Base-by-base conservation (phyloP, 2,888 invertebrate genomes). In the Andrena flavipes region DNA sequence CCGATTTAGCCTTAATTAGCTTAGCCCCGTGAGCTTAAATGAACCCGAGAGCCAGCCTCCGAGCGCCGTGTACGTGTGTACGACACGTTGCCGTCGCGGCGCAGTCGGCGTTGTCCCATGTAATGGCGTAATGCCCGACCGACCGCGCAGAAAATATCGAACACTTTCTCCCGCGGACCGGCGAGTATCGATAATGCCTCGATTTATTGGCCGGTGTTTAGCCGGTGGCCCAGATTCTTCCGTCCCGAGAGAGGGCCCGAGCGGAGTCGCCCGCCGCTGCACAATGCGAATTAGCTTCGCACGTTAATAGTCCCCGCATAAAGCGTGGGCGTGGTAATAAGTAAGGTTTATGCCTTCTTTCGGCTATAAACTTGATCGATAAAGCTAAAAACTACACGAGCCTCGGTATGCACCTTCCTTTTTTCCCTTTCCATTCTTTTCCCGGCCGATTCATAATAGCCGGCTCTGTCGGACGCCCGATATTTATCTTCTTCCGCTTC, bases 151-250 rank as follows among this genome's bases (percentile, higher is more conserved):
- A 87, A 60, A 56, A 87, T 85, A 84, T 81, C 87, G 89, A 87
- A 86, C 87, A 89, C 88, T 90, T 89, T 90, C 89, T 85, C 87
- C 82, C 48, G 76, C 76, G 29, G 76, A n/a, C 80, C 42, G 42
- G 29, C 54, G 75, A 42, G 86, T 90, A 87, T 88, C 89, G 90
- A 89, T 91, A 91, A 91, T 90, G 84, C 87, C 82, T 87, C 84
- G 90, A 91, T 91, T 91, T 91, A 91, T 90, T 84, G 89, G 86
- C 72, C 82, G 69, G 80, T 84, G 75, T 78, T 82, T 84, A 86
- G 81, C 80, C 84, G 73, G 80, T 88, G 91, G 83, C 89, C 91
- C 89, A 91, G 89, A 91, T 91, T 91, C 90, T 86, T 88, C 85
- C 74, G 83, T 48, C 51, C 26, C 56, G 26, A 56, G 56, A 56